Base-by-base conservation (phyloP, 2,113 vertebrate genomes). In the Bubo scandiacus region DNA sequence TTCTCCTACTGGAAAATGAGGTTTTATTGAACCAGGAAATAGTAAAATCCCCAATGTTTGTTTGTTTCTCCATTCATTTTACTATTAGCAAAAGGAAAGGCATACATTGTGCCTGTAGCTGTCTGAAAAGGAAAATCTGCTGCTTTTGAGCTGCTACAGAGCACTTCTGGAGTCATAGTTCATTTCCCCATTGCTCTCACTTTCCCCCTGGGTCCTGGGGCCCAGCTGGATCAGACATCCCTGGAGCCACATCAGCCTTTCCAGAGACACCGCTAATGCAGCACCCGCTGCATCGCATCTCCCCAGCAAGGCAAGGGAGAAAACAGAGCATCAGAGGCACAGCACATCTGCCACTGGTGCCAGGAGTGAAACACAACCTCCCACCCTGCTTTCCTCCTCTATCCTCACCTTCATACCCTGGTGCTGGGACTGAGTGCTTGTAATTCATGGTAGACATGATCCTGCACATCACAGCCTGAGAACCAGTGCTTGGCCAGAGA, bases 201-300 rank as follows among this genome's bases (percentile, higher is more conserved):
- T 52, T 80, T 68, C 20, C n/a, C 45, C 0, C 0, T 12, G 36
- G 34, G 51, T 81, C 34, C 16, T 25, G 27, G 16, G 22, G 23
- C 14, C 23, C 79, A 72, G 34, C 25, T 66, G 54, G 30, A 77
- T 57, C 57, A 52, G 29, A 34, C 27, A 18, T 57, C 70, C 29
- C 70, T 47, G 26, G 38, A 75, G 52, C 8, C 47, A 79, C 12
- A 2, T 32, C 38, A 51, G 26, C 36, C 45, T 92, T 94, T 30
- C 45, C 67, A 77, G 74, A 72, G 34, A 47, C 8, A 15, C 21
- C 6, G 1, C 6, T 14, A 26, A 40, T 8, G 15, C 13, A 80
- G 34, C 22, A 43, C 19, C 26, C 4, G 0, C 52, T 19, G 52
- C 9, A 34, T 18, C 3, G 0, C 2, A 0, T 74, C 30, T 80